phyloP scores from a whole-genome alignment of 2,797 vertebrate genomes.

The Calcarius lapponicus region DNA sequence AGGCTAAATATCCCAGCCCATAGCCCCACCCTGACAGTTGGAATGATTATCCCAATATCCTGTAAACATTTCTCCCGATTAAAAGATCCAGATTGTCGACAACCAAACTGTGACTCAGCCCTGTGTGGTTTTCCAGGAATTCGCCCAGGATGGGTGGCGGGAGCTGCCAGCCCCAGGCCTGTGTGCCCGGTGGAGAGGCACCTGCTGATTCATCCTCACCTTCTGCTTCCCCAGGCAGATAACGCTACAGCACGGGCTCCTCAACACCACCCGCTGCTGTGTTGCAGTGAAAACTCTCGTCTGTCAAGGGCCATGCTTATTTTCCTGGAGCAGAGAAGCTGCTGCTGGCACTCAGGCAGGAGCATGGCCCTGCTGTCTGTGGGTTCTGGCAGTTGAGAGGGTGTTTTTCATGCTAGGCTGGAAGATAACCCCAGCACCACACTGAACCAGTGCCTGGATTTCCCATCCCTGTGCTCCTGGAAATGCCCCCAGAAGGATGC shows the following conservation, averaged over 20 bases:
- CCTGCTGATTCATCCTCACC: constrained; percentile 47
- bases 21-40: neutral
- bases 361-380: neutral
- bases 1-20: neutral
- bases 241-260: neutral
- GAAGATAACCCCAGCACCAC: neutral
- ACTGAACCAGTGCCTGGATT: neutral
- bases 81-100: neutral
- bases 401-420: neutral
- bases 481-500: neutral
- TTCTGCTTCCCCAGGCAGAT: neutral
- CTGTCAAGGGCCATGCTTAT: neutral
- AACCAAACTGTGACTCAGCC: neutral
- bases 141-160: neutral
- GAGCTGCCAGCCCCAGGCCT: neutral
- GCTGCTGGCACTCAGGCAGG: neutral
- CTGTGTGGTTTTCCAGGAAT: constrained; percentile 1
- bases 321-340: constrained; percentile 16
- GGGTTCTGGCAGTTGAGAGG: neutral
- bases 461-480: neutral
- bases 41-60: neutral
- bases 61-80: neutral
- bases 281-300: neutral
- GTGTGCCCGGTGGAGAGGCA: neutral
- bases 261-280: neutral